A percentile compares a stretch with the other conserved stretches of the same genome.
These are phyloP conservation scores for Cotesia congregata DNA, from an alignment of 2,888 invertebrate species.

Conservation along the genomic window DNA sequence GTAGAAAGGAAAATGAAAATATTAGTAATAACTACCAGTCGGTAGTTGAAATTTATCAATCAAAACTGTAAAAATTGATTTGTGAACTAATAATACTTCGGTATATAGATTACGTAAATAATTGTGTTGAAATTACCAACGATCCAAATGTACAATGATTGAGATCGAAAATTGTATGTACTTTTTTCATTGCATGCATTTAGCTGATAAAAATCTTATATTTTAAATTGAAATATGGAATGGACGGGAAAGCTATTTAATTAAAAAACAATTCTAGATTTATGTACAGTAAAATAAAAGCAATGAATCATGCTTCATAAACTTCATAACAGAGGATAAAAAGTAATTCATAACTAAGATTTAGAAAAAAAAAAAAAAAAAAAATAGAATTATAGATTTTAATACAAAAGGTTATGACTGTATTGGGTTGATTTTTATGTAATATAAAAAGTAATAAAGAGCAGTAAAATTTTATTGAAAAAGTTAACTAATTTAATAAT, in stretches of 20 bases:
- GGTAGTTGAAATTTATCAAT: background rate
- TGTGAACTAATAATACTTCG: background rate
- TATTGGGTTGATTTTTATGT: too few species aligned
- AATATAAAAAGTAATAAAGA: too few species aligned
- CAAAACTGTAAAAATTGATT: background rate
- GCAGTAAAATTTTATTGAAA: background rate
- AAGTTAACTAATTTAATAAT: background rate
- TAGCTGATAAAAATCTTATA: background rate
- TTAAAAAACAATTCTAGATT: background rate
- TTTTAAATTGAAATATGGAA: background rate
- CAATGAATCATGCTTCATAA: too few species aligned
- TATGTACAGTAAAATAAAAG: background rate
- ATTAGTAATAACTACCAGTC: background rate
- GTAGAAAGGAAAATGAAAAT: background rate
- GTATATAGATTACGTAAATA: background rate
- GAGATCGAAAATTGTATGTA: background rate
- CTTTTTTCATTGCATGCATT: background rate
- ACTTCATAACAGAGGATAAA: too few species aligned
- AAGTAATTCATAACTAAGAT: too few species aligned
- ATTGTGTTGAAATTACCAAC: background rate
- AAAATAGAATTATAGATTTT: too few species aligned
- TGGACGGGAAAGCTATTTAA: background rate
- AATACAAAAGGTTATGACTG: too few species aligned
- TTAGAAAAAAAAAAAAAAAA: too few species aligned
- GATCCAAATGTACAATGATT: background rate